These are phyloP conservation scores for Nineta flava DNA, from an alignment of 2,888 invertebrate species.

Conservation along the genomic window DNA sequence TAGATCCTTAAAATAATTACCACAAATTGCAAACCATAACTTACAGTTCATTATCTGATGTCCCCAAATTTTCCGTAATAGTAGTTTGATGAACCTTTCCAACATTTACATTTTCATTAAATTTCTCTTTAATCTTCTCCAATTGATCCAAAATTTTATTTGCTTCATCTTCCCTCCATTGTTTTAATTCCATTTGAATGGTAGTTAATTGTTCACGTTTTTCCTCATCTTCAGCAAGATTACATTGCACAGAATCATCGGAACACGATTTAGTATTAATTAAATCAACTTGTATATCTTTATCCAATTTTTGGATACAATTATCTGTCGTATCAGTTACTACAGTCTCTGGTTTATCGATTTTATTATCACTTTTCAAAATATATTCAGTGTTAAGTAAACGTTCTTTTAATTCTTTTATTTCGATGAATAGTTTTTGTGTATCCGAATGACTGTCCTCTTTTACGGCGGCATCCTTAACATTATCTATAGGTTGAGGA, in stretches of 20 bases:
- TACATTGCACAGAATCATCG: neutral
- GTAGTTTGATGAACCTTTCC: neutral
- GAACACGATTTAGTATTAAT: neutral
- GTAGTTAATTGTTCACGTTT: slow-evolving; percentile 2
- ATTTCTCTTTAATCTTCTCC: slow-evolving; percentile 4
- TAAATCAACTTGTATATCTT: neutral
- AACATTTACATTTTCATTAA: slow-evolving; percentile 2
- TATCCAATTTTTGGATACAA: too few species aligned
- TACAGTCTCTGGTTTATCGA: neutral
- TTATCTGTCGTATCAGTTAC: neutral
- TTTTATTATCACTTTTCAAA: slow-evolving; percentile 1
- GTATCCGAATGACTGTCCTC: slow-evolving; percentile 35
- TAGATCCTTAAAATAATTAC: too few species aligned
- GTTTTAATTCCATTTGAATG: slow-evolving; percentile 2
- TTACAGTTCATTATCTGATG: too few species aligned
- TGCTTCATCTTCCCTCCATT: slow-evolving; percentile 6
- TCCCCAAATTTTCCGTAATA: too few species aligned
- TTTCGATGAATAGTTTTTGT: slow-evolving; percentile 44
- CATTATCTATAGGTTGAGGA: neutral
- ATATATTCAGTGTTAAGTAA: slow-evolving; percentile 2
- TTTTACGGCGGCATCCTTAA: slow-evolving; percentile 18
- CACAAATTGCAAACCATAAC: too few species aligned
- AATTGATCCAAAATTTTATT: slow-evolving; percentile 3
- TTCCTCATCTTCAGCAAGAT: neutral
- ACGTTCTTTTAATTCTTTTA: slow-evolving; percentile 41